Conservation (phyloP, 2,797 vertebrate species). For the Trematomus bernacchii region DNA sequence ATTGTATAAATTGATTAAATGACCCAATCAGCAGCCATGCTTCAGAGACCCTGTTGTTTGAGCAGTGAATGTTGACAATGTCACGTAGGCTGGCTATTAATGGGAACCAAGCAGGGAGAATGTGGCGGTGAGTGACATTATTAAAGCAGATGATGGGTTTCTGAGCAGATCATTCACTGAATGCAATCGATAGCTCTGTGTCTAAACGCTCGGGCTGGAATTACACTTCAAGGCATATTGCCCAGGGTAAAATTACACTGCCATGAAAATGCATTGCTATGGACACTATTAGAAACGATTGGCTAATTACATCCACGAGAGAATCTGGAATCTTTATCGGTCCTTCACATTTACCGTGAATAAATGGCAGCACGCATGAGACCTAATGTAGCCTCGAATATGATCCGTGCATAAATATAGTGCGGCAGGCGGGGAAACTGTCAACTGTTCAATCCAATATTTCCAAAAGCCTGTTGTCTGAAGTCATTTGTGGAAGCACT, state of each 20-base stretch:
- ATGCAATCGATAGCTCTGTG: constrained; percentile 74
- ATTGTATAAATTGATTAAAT: constrained; percentile 82
- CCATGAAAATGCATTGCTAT: constrained; percentile 69
- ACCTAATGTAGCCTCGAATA: constrained; percentile 19
- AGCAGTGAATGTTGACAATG: constrained; percentile 71
- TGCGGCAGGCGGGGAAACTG: constrained; percentile 36
- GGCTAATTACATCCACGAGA: constrained; percentile 69
- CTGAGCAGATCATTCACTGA: constrained; percentile 73
- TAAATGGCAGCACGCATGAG: constrained; percentile 10
- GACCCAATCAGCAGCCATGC: constrained; percentile 66
- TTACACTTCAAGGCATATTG: constrained; percentile 63
- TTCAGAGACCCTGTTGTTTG: constrained; percentile 71
- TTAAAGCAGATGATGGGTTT: constrained; percentile 80
- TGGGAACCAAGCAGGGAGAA: constrained; percentile 71
- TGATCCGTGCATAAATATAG: constrained; percentile 58
- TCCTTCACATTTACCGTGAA: constrained; percentile 24
- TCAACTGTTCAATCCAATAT: constrained; percentile 66
- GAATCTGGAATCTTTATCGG: constrained; percentile 51
- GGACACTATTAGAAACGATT: constrained; percentile 72
- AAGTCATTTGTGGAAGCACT: constrained; percentile 55
- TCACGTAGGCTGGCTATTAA: constrained; percentile 71
- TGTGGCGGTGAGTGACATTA: constrained; percentile 74
- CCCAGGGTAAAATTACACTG: constrained; percentile 45
- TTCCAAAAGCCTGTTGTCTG: constrained; percentile 69
- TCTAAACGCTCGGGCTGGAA: constrained; percentile 66